phyloP scores from a whole-genome alignment of 2,797 vertebrate species.

The Ptychobarbus kaznakovi region DNA sequence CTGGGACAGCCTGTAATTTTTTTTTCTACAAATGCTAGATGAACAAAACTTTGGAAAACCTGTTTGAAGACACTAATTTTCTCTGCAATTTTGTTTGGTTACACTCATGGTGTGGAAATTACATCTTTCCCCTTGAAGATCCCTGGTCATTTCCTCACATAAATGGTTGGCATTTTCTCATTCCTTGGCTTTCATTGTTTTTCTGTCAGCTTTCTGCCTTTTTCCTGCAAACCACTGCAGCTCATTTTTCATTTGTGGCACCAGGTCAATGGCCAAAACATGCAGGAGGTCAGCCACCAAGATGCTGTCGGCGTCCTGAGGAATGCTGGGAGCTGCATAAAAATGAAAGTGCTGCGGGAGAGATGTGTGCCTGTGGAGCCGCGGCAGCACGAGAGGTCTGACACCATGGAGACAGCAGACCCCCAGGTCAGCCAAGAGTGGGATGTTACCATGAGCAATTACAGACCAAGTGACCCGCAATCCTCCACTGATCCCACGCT shows the following conservation, averaged over 20 bases:
- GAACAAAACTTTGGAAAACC: background rate
- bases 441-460: conserved; percentile 11
- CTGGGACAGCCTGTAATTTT: background rate
- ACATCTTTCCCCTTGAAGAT: background rate
- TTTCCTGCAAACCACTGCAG: background rate
- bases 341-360: conserved; percentile 77
- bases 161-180: background rate
- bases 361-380: conserved; percentile 49
- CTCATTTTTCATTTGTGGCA: conserved; percentile 8
- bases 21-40: background rate
- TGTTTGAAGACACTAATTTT: background rate
- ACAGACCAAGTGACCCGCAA: background rate
- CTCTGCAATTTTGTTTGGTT: background rate
- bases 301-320: conserved; percentile 77
- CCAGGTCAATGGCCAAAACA: conserved; percentile 77
- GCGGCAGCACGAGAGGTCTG: conserved; percentile 17
- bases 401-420: conserved; percentile 28
- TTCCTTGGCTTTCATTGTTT: background rate
- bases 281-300: conserved; percentile 77
- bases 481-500: conserved; percentile 21
- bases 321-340: conserved; percentile 78
- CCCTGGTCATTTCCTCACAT: background rate
- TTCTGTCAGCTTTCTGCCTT: background rate
- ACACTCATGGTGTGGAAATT: background rate
- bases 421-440: conserved; percentile 38